Base-by-base conservation (phyloP, 2,113 vertebrate species). In the Oryzias curvinotus region DNA sequence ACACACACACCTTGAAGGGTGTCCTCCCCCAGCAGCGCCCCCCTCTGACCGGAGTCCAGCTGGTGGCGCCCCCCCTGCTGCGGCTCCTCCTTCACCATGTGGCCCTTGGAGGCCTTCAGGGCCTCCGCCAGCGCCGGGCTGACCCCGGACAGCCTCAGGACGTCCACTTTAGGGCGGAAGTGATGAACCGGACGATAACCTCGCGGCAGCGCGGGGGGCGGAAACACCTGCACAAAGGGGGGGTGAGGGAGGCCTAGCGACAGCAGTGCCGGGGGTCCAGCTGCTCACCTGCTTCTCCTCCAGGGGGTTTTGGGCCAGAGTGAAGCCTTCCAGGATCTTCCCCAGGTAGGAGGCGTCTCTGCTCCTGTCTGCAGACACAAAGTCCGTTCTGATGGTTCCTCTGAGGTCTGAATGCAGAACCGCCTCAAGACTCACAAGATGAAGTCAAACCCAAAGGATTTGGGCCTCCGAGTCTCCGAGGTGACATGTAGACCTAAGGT, bases 141-240 rank as follows among this genome's bases (percentile, higher is more conserved):
- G 45, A 91, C 90, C 1, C 55, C 85, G 0, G 91, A 88, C 0
- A 87, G 68, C 26, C n/a, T 64, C 0, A 84, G 85, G 1, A 88
- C 58, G 15, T 83, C 61, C 3, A 94, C 25, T n/a, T 91, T 73
- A 0, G 95, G 93, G 4, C 90, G 85, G 57, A 98, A 95, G 47
- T 91, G 91, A 82, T 94, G 96, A 16, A 97, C 87, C 0, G 97
- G 96, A 2, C 93, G 92, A 59, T 92, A 99, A 74, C 93, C 89
- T 1, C 84, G 83, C 18, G 96, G 97, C 57, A 98, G 83, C 17
- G 71, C 49, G 18, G 96, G 96, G 0, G 95, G 91, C n/a, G 88
- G 91, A 53, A 95, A 99, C 53, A 93, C 57, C 97, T 98, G 58
- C 0, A 28, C 56, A 30, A 1, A 48, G 15, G 44, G 15, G 47